Base-by-base conservation (phyloP, 2,888 invertebrate species). In the Agriopis marginaria region DNA sequence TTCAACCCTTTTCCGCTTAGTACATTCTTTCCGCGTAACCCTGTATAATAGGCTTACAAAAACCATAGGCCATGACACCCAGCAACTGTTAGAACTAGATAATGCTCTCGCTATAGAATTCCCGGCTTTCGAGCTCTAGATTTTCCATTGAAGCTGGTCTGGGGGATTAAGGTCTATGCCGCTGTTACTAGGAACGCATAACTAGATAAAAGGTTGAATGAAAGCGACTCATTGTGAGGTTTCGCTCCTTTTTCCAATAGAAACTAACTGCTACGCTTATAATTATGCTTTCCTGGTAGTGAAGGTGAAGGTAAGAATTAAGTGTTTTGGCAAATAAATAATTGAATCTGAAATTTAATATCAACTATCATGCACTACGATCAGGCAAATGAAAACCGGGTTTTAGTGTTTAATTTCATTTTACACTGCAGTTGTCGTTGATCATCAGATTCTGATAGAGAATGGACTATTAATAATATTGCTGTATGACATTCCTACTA, bases 181-280 rank as follows among this genome's bases (percentile, higher is more conserved):
- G 68, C 45, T 47, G 42, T 10, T 44, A 62, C 42, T 12, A 44
- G 32, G 42, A 32, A 3, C 6, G n/a, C 14, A 60, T 49, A 60
- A 40, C 60, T 60, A 14, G 60, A 40, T 58, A 58, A 11, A 7
- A 59, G 58, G 60, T 10, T 68, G 59, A 63, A 68, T 63, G 17
- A 54, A 55, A 64, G 55, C 42, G 32, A 39, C n/a, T 44, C 61
- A 62, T 65, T 69, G 65, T 69, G 56, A 11, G 17, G 65, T 50
- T 14, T 2, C 56, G 23, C 58, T 69, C 65, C 68, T 42, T 55
- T 55, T 60, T 59, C 23, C 60, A 65, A 69, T 69, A 65, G 51
- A 60, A 53, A 53, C 14, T 51, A 49, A 44, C 45, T 53, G 12
- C 14, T 39, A 17, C 47, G 45, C 44, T 23, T 60, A 63, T 55